A percentile compares a stretch with the other conserved stretches of the same genome.
These are phyloP conservation scores for Equus przewalskii DNA, from an alignment of 2,113 vertebrate species.

Conservation along the genomic window DNA sequence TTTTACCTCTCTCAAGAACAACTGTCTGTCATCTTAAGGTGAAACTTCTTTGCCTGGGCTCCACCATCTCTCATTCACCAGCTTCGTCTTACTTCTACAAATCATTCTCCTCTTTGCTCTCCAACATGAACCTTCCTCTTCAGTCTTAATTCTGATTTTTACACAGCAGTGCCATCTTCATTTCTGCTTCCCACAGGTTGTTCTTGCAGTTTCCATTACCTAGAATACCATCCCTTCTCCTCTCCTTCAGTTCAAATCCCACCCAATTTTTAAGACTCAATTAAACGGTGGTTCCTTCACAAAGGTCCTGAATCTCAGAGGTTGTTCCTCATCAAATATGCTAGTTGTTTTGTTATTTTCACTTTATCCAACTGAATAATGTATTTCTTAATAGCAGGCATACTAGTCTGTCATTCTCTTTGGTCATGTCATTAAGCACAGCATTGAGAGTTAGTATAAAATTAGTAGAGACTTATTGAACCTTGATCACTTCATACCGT, in stretches of 20 bases:
- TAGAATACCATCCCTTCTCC: not conserved
- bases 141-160: not conserved
- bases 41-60: not conserved
- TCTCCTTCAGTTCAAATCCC: not conserved
- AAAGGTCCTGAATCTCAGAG: not conserved
- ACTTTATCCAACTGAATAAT: not conserved
- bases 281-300: not conserved
- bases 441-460: not conserved
- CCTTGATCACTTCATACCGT: not conserved
- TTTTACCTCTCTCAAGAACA: not conserved
- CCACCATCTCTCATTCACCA: not conserved
- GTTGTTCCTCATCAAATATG: not conserved
- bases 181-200: not conserved
- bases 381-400: not conserved
- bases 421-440: not conserved
- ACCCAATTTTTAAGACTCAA: not conserved
- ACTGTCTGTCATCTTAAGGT: not conserved
- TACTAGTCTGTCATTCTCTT: not conserved
- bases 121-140: not conserved
- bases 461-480: not conserved
- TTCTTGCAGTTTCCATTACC: not conserved
- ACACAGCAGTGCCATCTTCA: not conserved
- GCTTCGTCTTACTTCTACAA: not conserved
- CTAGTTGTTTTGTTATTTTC: not conserved
- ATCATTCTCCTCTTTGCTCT: not conserved